Evolutionary conservation across 2,797 vertebrate species (phyloP), one percentile per base, ranked within the genome.

Genomic region (Botia kubotai): DNA sequence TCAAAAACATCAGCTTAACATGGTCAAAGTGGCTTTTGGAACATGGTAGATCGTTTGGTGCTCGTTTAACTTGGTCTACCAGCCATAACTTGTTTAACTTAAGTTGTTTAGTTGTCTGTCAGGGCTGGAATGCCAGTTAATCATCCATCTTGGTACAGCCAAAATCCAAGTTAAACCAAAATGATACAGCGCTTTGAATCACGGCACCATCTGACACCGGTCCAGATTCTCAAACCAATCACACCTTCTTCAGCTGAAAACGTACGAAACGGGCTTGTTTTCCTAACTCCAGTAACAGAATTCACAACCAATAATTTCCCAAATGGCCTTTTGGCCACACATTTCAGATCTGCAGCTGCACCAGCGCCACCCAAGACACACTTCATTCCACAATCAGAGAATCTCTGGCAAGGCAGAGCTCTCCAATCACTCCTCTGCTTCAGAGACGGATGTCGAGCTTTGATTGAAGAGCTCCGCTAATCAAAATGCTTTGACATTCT

Each of bases 301-400:
- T 78, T 58, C 67, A 73, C 84, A 84, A 81, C 79, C 82, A 86
- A 79, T 79, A 84, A 78, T 72, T 84, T 62, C 62, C 29, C 74
- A 79, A 82, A 82, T 73, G 19, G 72, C 79, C 39, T 84, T 50
- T 55, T 19, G 26, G 67, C 46, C 43, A 16, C 75, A 79, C 76
- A 65, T 78, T 70, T n/a, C 43, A 55, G 53, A 82, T 77, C 62
- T 72, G 70, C 84, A 84, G 75, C 79, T 75, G 82, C 73, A 72
- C 63, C 73, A 48, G 48, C 62, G 48, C 62, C 48, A 78, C 82
- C 63, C 72, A 74, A 67, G 58, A 63, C 77, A 48, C 63, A 72
- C 67, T 80, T 87, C 79, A 72, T 75, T 52, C 53, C 62, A 83
- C 86, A 89, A 91, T 92, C 91, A 92, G 79, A 83, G 85, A n/a